A percentile compares a stretch with the other conserved stretches of the same genome.
phyloP scores from a whole-genome alignment of 2,888 invertebrate genomes.

The Phalera bucephala region DNA sequence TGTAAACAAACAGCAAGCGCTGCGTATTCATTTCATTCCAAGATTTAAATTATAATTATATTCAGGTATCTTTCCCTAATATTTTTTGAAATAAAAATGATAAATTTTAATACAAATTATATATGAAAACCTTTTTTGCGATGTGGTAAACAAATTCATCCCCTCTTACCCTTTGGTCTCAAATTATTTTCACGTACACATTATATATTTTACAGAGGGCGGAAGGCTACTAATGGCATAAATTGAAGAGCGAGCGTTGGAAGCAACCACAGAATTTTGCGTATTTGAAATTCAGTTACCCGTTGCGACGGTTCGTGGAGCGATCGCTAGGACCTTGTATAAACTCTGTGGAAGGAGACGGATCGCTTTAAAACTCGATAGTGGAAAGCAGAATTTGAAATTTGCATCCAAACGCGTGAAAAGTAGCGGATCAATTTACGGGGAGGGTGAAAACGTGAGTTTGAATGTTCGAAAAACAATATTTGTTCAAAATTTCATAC shows the following conservation, averaged over 20 bases:
- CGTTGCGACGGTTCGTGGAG: slow-evolving; percentile 51
- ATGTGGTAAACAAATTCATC: slow-evolving; percentile 46
- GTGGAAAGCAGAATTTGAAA: slow-evolving; percentile 54
- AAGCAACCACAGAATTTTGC: slow-evolving; percentile 70
- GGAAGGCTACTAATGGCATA: slow-evolving; percentile 72
- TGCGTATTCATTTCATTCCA: no score
- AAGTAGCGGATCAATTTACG: slow-evolving; percentile 34
- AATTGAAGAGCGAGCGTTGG: slow-evolving; percentile 68
- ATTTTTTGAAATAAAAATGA: slow-evolving; percentile 20
- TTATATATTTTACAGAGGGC: slow-evolving; percentile 55
- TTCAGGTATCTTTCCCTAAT: slow-evolving; percentile 3
- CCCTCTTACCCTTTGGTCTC: slow-evolving; percentile 45
- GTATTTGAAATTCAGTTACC: slow-evolving; percentile 76
- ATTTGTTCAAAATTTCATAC: no score
- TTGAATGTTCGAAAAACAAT: slow-evolving; percentile 2
- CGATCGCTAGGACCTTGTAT: slow-evolving; percentile 50
- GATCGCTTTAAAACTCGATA: slow-evolving; percentile 55
- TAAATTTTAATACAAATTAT: slow-evolving; percentile 24
- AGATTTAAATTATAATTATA: no score
- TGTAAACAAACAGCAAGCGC: no score
- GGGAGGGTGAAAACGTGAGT: slow-evolving; percentile 19
- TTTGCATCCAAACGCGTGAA: slow-evolving; percentile 49
- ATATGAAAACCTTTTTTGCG: slow-evolving; percentile 32
- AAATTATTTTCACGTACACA: slow-evolving; percentile 50
- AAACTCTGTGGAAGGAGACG: slow-evolving; percentile 56